Evolutionary conservation across 2,888 invertebrate species (phyloP), one percentile per base, ranked within the genome.

Genomic region (Thymelicus acteon): DNA sequence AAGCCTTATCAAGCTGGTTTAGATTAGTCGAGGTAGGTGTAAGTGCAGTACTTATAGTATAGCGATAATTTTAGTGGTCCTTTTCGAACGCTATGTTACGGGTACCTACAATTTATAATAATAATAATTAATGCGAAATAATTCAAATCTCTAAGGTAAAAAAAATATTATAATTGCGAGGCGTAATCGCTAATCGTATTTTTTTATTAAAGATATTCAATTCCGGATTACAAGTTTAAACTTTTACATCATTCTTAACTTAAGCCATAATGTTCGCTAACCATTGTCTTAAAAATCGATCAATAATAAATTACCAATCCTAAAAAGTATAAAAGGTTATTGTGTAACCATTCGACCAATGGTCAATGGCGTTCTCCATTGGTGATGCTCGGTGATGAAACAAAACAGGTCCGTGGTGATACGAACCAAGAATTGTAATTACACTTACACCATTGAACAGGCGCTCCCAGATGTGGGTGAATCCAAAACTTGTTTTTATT

Each of bases 291-390:
- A 15, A 49, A 37, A 48, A n/a, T 37, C 12, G 15, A 31, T 54
- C 52, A 54, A 15, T 52, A 52, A 39, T 64, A 52, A 52, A 19
- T 49, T 40, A 19, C 37, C 39, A 39, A 52, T 19, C 12, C 52
- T 6, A 39, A 64, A 52, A 64, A 64, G 10, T 12, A 0, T 44
- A 12, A 31, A 31, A 12, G 49, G 19, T 12, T 39, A 39, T 58
- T 58, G 39, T 39, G 5, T 24, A 24, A 54, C 52, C 49, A 52
- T 74, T 72, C 67, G 76, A 78, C 86, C 85, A 86, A 86, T 87
- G 72, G 80, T 74, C 68, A 63, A 63, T 72, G 68, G 74, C 75
- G 75, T 75, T 76, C 75, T 76, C 74, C 81, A 85, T 85, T 83
- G 85, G 85, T 75, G 80, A 82, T 80, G 81, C 80, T 2, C 19